These are phyloP conservation scores for Drosophila kuntzei DNA, from an alignment of 2,888 invertebrate species.

Conservation along the genomic window DNA sequence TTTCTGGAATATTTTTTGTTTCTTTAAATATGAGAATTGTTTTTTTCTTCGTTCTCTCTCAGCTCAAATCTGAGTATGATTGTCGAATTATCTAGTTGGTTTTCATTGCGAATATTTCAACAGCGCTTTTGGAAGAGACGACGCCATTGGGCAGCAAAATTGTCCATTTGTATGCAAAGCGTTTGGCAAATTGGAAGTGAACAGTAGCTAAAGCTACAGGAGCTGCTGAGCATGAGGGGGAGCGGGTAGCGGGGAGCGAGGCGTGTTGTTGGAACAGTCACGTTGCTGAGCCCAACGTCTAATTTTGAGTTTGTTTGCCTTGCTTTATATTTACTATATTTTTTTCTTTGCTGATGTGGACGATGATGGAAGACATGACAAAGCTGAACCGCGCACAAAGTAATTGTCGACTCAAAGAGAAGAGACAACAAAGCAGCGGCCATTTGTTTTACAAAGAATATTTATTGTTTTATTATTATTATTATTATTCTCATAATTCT, in stretches of 20 bases:
- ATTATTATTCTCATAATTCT: conserved; percentile 35
- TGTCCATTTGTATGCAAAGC: conserved; percentile 65
- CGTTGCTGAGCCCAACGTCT: conserved; percentile 23
- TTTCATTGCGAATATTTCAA: conserved; percentile 40
- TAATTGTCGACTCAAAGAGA: conserved; percentile 46
- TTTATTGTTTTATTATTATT: conserved; percentile 47
- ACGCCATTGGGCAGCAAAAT: conserved; percentile 19
- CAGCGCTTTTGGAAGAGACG: conserved; percentile 32
- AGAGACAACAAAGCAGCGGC: conserved; percentile 42
- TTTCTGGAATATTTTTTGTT: neutral
- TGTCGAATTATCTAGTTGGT: neutral
- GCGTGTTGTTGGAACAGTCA: conserved; percentile 31
- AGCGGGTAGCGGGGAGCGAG: neutral
- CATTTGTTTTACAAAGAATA: conserved; percentile 61
- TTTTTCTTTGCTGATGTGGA: conserved; percentile 49
- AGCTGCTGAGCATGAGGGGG: conserved; percentile 1
- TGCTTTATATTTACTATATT: conserved; percentile 20
- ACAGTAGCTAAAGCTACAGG: conserved; percentile 47
- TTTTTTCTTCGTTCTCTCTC: neutral
- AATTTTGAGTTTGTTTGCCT: conserved; percentile 23
- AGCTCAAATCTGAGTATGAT: neutral
- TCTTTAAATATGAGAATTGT: neutral
- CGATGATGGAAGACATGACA: conserved; percentile 50
- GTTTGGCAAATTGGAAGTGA: conserved; percentile 40
- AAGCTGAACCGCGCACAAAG: conserved; percentile 41